Conservation (phyloP, 2,113 vertebrate genomes). For the Eira barbara region DNA sequence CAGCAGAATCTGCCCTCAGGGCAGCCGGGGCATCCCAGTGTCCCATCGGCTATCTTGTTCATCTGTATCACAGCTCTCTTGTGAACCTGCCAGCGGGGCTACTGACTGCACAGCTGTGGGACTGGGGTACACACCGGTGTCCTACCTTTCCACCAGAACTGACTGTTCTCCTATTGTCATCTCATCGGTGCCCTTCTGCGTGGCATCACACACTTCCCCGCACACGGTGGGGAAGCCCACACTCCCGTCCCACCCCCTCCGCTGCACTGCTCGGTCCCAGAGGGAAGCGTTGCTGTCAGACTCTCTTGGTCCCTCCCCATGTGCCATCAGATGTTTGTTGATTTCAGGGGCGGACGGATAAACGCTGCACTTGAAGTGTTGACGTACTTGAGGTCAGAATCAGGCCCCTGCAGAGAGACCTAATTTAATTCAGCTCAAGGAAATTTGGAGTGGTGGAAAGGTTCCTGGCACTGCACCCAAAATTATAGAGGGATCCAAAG, state of each 20-base stretch:
- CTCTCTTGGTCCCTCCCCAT: neutral
- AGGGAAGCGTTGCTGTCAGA: neutral
- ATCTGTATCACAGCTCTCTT: neutral
- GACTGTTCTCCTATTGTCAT: neutral
- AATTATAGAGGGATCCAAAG: neutral
- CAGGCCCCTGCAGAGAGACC: neutral
- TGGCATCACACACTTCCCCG: neutral
- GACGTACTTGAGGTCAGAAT: neutral
- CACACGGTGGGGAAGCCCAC: neutral
- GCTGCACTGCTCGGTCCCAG: neutral
- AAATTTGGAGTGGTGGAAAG: neutral
- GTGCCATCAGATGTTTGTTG: neutral
- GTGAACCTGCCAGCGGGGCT: neutral
- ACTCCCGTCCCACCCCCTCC: neutral
- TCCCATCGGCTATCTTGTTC: neutral
- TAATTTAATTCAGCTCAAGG: neutral
- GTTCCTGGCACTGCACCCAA: neutral
- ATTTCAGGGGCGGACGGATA: neutral
- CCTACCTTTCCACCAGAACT: neutral
- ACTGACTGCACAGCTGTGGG: neutral
- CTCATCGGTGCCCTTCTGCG: neutral
- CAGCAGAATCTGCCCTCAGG: neutral
- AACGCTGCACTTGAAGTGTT: neutral
- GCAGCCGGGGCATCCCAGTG: neutral
- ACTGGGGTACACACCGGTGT: neutral